Evolutionary conservation across 2,113 vertebrate genomes (phyloP).

Genomic region (Acrocephalus kingi): DNA sequence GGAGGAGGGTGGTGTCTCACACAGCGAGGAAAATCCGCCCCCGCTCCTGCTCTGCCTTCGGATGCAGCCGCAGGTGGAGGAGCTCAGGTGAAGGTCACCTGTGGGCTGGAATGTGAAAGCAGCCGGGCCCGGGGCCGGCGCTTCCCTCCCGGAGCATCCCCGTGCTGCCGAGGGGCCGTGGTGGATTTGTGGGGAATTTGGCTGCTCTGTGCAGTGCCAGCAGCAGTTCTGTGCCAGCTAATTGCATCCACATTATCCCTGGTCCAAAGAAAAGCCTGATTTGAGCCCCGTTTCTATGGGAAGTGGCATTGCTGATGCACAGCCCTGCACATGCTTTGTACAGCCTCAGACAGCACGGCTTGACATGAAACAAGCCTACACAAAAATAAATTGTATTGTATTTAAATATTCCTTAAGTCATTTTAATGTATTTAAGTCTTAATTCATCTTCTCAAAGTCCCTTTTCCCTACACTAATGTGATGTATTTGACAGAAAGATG

Average conservation of each 20-base stretch:
- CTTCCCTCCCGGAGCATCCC: neutral
- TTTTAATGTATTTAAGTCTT: slow-evolving; percentile 77
- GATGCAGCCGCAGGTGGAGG: neutral
- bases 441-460: slow-evolving; percentile 78
- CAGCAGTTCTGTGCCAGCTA: neutral
- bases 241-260: neutral
- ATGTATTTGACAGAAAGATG: slow-evolving; percentile 80
- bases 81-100: neutral
- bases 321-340: neutral
- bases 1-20: neutral
- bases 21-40: fast-evolving
- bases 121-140: fast-evolving
- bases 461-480: slow-evolving; percentile 70
- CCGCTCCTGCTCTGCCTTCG: neutral
- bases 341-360: neutral
- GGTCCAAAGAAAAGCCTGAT: neutral
- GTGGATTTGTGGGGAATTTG: neutral
- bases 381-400: slow-evolving; percentile 70
- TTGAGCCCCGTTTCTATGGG: neutral
- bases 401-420: slow-evolving; percentile 78
- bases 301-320: neutral
- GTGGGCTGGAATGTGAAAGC: neutral
- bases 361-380: neutral
- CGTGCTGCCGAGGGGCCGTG: fast-evolving
- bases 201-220: neutral